Evolutionary conservation across 2,888 invertebrate species (phyloP), one percentile per base, ranked within the genome.

Genomic region (Drosophila subquinaria): DNA sequence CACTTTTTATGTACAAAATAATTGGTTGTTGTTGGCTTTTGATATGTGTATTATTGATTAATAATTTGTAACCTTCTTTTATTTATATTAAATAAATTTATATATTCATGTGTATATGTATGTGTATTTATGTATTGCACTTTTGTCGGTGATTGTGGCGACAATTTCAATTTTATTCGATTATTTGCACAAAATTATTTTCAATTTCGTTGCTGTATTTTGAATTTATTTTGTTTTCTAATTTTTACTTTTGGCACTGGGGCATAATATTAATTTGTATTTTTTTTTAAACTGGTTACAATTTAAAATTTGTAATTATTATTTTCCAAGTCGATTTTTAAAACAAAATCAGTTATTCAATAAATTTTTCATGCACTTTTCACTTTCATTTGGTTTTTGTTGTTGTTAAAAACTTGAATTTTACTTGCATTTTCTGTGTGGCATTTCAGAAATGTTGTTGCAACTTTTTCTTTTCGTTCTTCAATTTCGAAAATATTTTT

Each of bases 301-400:
- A 66, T 64, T 73, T 27, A 43, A 76, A 69, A 76, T 80, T 82
- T 64, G 27, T 66, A 38, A 38, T 60, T 56, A 42, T 42, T 36
- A 65, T 67, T 67, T 36, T 51, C 51, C 50, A 63, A 71, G 73
- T 77, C 69, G 90, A 90, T 90, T 90, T 91, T 83, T 90, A 89
- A 88, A 90, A 90, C 90, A 90, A 90, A 90, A 90, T 90, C 90
- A 83, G 79, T 85, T 72, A 52, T 64, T 60, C 23, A 40, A 36
- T 45, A 27, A 62, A 45, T 13, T 62, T 48, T 50, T 60, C 55
- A 62, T 72, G 42, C 62, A 53, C 38, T 61, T 72, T 68, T 71
- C 68, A 72, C 62, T 73, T 69, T 65, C 57, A 55, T 67, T 68
- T 59, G 63, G 43, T 36, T 43, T 40, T 59, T 60, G 33, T 30